Evolutionary conservation across 2,113 vertebrate genomes (phyloP), one percentile per base, ranked within the genome.

Genomic region (Archocentrus centrarchus): DNA sequence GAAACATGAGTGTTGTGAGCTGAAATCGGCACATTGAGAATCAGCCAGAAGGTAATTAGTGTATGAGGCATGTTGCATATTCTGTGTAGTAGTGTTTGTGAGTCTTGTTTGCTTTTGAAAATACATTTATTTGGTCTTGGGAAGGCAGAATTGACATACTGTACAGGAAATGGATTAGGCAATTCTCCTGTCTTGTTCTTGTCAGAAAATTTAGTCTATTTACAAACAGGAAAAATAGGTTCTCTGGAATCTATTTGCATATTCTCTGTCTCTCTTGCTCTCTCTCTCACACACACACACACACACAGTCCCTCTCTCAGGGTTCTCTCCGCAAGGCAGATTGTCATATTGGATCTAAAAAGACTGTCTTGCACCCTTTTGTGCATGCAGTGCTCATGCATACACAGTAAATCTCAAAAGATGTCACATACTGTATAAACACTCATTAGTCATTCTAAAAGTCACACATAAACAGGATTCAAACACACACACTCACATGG

Each of bases 361-460:
- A 89, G 70, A 84, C 66, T 13, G 57, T 76, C 59, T 75, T 82
- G n/a, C 81, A 68, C 22, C 53, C 57, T 59, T 70, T 85, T 87
- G 68, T 84, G 84, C 86, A 79, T 86, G 68, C 70, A 79, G 6
- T 55, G 17, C 82, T 82, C 60, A 75, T 20, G 8, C 64, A 39
- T 63, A 82, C 70, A 35, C 55, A 30, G 79, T 80, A 41, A 85
- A 81, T 58, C 62, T 85, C 50, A 75, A 59, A 84, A 83, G 63
- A 86, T 90, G 79, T 85, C 82, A 55, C 89, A 61, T 30, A 55
- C 58, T 85, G 84, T 78, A 41, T 82, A 91, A 87, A 86, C 86
- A 83, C 86, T 83, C 66, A 91, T 91, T 90, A 86, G 90, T 91
- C 83, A 90, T 91, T 82, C 61, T 32, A 30, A 85, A 86, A 85